A percentile compares a stretch with the other conserved stretches of the same genome.
Conservation (phyloP, 1,140 invertebrate species). For the Drosophila ananassae region DNA sequence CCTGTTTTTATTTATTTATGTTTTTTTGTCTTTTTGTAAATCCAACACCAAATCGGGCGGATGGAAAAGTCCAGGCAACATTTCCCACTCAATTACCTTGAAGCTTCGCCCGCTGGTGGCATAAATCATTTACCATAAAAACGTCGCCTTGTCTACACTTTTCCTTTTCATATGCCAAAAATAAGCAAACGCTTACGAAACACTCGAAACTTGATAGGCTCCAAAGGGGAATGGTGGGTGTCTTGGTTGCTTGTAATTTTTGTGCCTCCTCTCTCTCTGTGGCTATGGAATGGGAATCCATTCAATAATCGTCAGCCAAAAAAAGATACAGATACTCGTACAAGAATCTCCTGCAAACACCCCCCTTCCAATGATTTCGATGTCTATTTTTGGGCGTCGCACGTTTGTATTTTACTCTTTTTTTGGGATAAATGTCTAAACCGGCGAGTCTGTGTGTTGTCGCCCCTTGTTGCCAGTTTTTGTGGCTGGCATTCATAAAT, state of each 20-base stretch:
- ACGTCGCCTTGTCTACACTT: slow-evolving; percentile 77
- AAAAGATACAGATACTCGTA: slow-evolving; percentile 38
- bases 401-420: slow-evolving; percentile 71
- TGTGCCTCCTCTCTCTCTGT: neutral
- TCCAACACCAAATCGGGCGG: slow-evolving; percentile 23
- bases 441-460: slow-evolving; percentile 19
- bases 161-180: slow-evolving; percentile 80
- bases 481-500: slow-evolving; percentile 67
- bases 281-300: slow-evolving; percentile 21
- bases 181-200: slow-evolving; percentile 77
- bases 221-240: neutral
- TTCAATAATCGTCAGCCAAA: slow-evolving; percentile 67
- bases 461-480: slow-evolving; percentile 25
- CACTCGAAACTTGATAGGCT: slow-evolving; percentile 58
- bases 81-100: slow-evolving; percentile 81
- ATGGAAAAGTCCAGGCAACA: slow-evolving; percentile 43
- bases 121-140: slow-evolving; percentile 81
- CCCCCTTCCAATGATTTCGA: slow-evolving; percentile 53
- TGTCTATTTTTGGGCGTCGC: slow-evolving; percentile 79
- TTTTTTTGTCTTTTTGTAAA: neutral
- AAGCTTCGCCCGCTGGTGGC: slow-evolving; percentile 68
- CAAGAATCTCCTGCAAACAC: slow-evolving; percentile 20
- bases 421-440: slow-evolving; percentile 72
- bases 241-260: neutral
- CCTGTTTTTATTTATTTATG: neutral